A percentile compares a stretch with the other conserved stretches of the same genome.
Evolutionary conservation across 2,797 vertebrate species (phyloP).

Genomic region (Esox lucius): DNA sequence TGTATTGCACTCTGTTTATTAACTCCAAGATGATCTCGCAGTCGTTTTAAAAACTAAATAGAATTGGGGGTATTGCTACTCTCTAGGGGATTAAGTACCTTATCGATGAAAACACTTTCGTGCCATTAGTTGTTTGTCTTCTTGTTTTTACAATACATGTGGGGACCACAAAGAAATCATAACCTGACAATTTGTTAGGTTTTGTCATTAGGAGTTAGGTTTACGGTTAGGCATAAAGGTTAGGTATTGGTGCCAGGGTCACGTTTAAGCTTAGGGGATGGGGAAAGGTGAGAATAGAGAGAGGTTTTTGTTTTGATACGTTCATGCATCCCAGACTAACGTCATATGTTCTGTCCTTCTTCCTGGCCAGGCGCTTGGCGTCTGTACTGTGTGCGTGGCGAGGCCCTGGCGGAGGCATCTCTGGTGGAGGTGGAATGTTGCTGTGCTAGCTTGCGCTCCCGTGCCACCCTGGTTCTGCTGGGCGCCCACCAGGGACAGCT

Average conservation of each 20-base stretch:
- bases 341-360: neutral
- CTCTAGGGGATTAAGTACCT: neutral
- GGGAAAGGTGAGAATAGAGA: no score
- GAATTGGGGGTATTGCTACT: neutral
- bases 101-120: neutral
- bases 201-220: no score
- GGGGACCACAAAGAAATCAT: no score
- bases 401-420: conserved; percentile 67
- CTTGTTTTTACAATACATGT: neutral
- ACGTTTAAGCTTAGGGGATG: no score
- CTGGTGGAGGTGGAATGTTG: conserved; percentile 75
- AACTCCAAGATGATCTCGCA: neutral
- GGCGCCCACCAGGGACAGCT: conserved; percentile 57
- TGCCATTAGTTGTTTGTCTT: neutral
- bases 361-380: conserved; percentile 66
- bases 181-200: no score
- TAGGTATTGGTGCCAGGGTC: no score
- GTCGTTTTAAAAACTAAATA: neutral
- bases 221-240: no score
- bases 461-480: conserved; percentile 72
- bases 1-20: neutral
- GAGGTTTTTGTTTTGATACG: no score
- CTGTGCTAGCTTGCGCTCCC: conserved; percentile 73
- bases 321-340: no score
- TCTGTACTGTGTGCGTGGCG: conserved; percentile 76